These are phyloP conservation scores for Lagorchestes hirsutus DNA, from an alignment of 2,797 vertebrate genomes.

Conservation along the genomic window DNA sequence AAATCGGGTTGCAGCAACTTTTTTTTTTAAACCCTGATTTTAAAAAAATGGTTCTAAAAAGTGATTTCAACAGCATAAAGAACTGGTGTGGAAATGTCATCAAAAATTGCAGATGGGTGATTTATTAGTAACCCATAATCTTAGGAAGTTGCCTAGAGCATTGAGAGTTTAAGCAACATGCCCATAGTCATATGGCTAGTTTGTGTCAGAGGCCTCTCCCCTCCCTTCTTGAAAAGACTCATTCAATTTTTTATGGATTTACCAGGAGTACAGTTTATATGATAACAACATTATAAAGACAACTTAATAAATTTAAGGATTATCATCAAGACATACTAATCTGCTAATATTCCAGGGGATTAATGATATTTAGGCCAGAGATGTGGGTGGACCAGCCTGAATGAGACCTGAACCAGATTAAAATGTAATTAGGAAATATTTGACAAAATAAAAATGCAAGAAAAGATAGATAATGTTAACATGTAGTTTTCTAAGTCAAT, in stretches of 20 bases:
- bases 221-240: background rate
- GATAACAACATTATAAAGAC: background rate
- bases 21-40: background rate
- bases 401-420: background rate
- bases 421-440: background rate
- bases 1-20: background rate
- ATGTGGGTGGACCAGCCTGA: background rate
- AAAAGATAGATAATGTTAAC: no score
- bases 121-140: background rate
- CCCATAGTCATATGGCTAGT: background rate
- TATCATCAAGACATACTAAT: background rate
- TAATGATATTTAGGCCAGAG: background rate
- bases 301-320: background rate
- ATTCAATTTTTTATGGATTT: background rate
- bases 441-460: no score
- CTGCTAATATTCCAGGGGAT: background rate
- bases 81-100: background rate
- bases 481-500: no score
- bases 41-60: background rate
- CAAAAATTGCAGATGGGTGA: background rate
- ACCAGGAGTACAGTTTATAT: background rate
- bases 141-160: background rate
- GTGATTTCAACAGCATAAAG: background rate
- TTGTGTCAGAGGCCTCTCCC: background rate
- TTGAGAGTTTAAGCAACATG: background rate